Evolutionary conservation across 2,888 invertebrate genomes (phyloP).

Genomic region (Epsilonema sp.): DNA sequence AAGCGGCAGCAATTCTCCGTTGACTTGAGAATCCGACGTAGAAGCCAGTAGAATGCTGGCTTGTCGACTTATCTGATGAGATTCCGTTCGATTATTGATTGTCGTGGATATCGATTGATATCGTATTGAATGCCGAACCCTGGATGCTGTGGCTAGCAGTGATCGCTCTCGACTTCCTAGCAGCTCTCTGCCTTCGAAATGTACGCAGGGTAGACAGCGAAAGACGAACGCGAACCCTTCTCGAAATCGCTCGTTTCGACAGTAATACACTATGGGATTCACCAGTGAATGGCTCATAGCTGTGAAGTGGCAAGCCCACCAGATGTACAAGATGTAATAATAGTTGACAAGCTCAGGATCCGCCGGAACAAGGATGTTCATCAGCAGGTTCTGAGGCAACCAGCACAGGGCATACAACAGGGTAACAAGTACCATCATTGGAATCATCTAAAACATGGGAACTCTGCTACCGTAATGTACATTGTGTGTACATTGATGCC

Average conservation of each 20-base stretch:
- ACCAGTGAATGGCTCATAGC: conserved; percentile 26
- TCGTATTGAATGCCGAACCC: no score
- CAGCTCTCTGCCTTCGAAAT: no score
- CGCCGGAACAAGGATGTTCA: neutral
- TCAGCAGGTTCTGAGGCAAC: neutral
- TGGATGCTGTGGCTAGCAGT: no score
- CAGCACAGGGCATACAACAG: conserved; percentile 17
- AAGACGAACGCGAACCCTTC: conserved; percentile 80
- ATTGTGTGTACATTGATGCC: no score
- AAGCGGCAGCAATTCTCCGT: no score
- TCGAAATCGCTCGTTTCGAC: conserved; percentile 45
- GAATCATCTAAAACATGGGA: conserved; percentile 19
- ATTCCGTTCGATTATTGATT: no score
- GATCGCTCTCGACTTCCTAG: no score
- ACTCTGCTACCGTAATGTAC: no score
- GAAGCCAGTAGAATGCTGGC: no score
- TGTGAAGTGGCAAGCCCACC: conserved; percentile 22
- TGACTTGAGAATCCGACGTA: no score
- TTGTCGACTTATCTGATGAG: no score
- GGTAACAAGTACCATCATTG: conserved; percentile 25
- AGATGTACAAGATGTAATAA: neutral
- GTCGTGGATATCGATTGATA: no score
- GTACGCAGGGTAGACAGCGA: conserved; percentile 38
- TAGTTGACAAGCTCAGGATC: neutral
- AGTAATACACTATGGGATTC: conserved; percentile 24